phyloP scores from a whole-genome alignment of 2,113 vertebrate genomes.

The Centrocercus urophasianus region DNA sequence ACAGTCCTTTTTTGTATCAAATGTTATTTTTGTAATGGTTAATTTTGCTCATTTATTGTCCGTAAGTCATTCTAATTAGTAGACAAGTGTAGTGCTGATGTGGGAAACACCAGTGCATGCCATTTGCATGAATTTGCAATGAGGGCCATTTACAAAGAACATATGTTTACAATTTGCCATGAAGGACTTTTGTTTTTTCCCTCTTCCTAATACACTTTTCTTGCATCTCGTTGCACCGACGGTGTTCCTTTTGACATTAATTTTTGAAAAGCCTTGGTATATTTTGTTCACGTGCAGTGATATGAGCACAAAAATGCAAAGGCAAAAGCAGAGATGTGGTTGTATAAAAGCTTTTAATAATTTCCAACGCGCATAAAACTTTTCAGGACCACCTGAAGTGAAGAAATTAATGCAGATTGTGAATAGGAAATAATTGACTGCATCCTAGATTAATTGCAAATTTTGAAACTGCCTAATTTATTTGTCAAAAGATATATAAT shows the following conservation, averaged over 20 bases:
- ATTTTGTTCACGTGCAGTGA: background rate
- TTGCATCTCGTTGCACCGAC: background rate
- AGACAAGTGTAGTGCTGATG: background rate
- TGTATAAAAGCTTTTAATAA: background rate
- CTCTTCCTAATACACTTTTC: background rate
- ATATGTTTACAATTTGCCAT: background rate
- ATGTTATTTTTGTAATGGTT: background rate
- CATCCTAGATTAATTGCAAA: background rate
- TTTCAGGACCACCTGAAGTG: background rate
- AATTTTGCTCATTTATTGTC: background rate
- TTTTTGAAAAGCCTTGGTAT: background rate
- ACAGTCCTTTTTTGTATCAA: background rate
- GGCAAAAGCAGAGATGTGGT: background rate
- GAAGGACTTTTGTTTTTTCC: background rate
- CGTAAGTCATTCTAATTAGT: background rate
- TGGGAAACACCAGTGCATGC: background rate
- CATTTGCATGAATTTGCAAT: background rate
- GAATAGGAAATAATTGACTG: background rate
- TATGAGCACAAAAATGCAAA: background rate
- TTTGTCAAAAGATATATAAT: background rate
- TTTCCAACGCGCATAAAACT: background rate
- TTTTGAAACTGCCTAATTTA: conserved; percentile 3
- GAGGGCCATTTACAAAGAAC: background rate
- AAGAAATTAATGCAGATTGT: conserved; percentile 10
- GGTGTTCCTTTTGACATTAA: background rate